A percentile compares a stretch with the other conserved stretches of the same genome.
These are phyloP conservation scores for Pachypeltis micranthus DNA, from an alignment of 1,140 invertebrate genomes.

Conservation along the genomic window DNA sequence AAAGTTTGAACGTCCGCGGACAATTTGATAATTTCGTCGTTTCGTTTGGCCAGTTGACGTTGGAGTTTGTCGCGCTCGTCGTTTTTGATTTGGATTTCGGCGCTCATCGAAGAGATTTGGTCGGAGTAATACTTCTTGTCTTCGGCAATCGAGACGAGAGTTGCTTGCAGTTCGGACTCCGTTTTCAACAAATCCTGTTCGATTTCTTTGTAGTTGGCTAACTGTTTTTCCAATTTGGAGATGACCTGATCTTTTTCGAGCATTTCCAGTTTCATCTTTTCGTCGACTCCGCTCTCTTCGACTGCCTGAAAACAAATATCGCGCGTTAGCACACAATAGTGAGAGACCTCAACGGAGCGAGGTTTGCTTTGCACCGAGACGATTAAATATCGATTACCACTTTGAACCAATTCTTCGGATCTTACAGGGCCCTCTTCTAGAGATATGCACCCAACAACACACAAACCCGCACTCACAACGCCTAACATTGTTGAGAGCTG, in stretches of 20 bases:
- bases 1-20: slow-evolving; percentile 21
- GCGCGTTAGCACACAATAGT: too few relatives aligned
- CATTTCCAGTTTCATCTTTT: slow-evolving; percentile 37
- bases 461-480: too few relatives aligned
- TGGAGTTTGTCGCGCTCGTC: slow-evolving; percentile 44
- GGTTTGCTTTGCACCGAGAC: too few relatives aligned
- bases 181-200: slow-evolving; percentile 44
- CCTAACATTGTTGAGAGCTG: too few relatives aligned
- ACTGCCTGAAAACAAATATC: neutral
- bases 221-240: slow-evolving; percentile 42
- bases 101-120: slow-evolving; percentile 40
- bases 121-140: slow-evolving; percentile 46
- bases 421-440: too few relatives aligned
- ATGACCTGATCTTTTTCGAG: slow-evolving; percentile 42
- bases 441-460: too few relatives aligned
- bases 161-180: slow-evolving; percentile 40
- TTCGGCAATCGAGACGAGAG: slow-evolving; percentile 39
- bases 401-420: too few relatives aligned
- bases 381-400: too few relatives aligned
- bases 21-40: slow-evolving; percentile 37
- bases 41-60: slow-evolving; percentile 43
- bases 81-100: slow-evolving; percentile 35
- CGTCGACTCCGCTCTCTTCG: neutral
- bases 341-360: too few relatives aligned
- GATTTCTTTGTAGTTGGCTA: slow-evolving; percentile 41